Evolutionary conservation across 53 echinoderm and acorn worm genomes (phyloP).

Genomic region (Luidia sarsii): DNA sequence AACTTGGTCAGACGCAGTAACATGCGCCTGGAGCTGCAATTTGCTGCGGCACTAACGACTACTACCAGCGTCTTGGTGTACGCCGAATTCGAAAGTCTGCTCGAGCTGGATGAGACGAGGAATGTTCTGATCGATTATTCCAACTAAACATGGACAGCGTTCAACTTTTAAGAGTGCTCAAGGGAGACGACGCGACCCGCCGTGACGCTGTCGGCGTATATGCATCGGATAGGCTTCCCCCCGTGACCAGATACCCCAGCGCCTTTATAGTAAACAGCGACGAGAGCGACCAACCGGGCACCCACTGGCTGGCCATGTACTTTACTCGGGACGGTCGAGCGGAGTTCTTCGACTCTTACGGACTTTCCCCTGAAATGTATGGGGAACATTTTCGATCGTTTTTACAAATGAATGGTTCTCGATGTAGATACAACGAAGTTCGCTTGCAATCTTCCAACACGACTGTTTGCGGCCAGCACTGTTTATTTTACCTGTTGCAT

Average conservation of each 20-base stretch:
- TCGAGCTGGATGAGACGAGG: slow-evolving; percentile 36
- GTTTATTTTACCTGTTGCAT: slow-evolving; percentile 14
- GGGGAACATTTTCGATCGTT: slow-evolving; percentile 2
- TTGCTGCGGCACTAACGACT: slow-evolving; percentile 33
- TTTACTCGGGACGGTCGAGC: not conserved
- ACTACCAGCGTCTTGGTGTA: slow-evolving; percentile 45
- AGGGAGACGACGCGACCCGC: not conserved
- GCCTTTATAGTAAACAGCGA: no score
- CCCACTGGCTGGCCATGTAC: slow-evolving; percentile 23
- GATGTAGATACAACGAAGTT: no score
- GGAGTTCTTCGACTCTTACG: slow-evolving; percentile 40
- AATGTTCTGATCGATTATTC: slow-evolving; percentile 32
- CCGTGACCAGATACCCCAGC: no score
- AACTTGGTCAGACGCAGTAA: slow-evolving; percentile 55
- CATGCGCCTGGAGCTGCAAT: slow-evolving; percentile 70
- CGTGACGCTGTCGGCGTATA: not conserved
- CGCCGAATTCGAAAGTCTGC: slow-evolving; percentile 19
- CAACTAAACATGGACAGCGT: no score
- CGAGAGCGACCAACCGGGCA: no score
- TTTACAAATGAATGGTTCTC: no score
- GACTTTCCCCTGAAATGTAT: slow-evolving; percentile 4
- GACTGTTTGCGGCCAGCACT: slow-evolving; percentile 31
- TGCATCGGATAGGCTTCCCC: no score
- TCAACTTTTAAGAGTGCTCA: no score
- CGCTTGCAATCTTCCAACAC: slow-evolving; percentile 15